Conservation (phyloP, 2,888 invertebrate species). For the Troides aeacus region DNA sequence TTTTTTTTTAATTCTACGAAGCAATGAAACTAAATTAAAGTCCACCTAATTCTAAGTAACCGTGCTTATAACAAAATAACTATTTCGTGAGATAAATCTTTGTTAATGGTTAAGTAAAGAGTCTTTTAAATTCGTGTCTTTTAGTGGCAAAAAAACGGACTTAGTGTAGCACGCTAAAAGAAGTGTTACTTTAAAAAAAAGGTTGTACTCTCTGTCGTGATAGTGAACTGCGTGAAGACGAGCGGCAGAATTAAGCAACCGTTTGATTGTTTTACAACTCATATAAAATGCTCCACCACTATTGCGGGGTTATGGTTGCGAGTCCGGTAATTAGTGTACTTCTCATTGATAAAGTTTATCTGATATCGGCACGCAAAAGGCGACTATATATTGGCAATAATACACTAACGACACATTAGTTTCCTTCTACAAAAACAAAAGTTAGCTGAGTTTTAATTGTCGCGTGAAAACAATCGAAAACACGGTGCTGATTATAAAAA, state of each 20-base stretch:
- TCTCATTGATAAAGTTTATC: conserved; percentile 24
- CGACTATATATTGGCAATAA: conserved; percentile 25
- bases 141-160: no score
- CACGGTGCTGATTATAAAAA: no score
- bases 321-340: conserved; percentile 20
- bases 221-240: conserved; percentile 9
- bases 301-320: conserved; percentile 15
- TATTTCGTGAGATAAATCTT: no score
- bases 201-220: conserved; percentile 5
- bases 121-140: no score
- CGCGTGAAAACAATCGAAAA: no score
- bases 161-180: no score
- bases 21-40: no score
- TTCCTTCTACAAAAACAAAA: neutral
- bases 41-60: no score
- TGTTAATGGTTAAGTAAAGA: no score
- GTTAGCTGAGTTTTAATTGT: neutral
- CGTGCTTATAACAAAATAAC: no score
- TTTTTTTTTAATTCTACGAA: no score
- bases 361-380: conserved; percentile 5
- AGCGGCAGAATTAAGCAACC: conserved; percentile 31
- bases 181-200: no score
- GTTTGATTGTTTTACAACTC: conserved; percentile 33
- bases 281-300: conserved; percentile 25
- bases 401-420: conserved; percentile 5